Base-by-base conservation (phyloP, 1,140 invertebrate genomes). In the Formica selysi region DNA sequence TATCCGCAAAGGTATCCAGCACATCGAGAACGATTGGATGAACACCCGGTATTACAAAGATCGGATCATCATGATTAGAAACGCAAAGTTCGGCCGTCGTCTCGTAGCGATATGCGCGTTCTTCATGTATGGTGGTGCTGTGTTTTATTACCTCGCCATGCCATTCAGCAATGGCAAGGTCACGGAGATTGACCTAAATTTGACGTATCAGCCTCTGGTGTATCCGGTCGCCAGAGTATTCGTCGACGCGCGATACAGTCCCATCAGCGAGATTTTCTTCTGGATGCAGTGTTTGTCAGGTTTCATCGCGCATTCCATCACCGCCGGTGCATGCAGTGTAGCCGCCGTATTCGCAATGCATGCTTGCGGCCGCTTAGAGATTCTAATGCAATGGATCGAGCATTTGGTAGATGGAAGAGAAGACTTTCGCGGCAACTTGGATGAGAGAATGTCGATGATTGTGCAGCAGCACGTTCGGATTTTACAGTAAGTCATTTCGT, bases 1-100 rank as follows among this genome's bases (percentile, higher is more conserved):
- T 2, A 94, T 94, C 41, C 85, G 86, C 0, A 76, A 32, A 3
- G 93, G 92, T 62, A 67, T 94, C 22, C 22, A 90, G 16, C 74
- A 91, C 4, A 85, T 94, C 4, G 86, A 90, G 11, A 44, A 83
- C 11, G 94, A 94, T 67, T 94, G 94, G 94, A 85, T 61, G 26
- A 85, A 81, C 0, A 78, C 91, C 7, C 59, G 0, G 1, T 2
- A 85, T 65, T 2, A 19, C 0, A 13, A 57, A 0, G 87, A 91
- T 26, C 57, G 73, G 2, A 22, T 41, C 5, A 83, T 87, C 6
- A 91, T 91, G 91, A 67, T 83, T 6, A 54, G 2, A 0, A 91
- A 73, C 29, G 88, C 86, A 0, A 85, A 71, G 1, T 88, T 86
- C 1, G 80, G 91, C 1, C 67, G 86, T 0, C 85, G 62, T 13